Percentiles rank a stretch among this genome's conserved stretches.
phyloP scores from a whole-genome alignment of 2,113 vertebrate genomes.

The Python bivittatus region DNA sequence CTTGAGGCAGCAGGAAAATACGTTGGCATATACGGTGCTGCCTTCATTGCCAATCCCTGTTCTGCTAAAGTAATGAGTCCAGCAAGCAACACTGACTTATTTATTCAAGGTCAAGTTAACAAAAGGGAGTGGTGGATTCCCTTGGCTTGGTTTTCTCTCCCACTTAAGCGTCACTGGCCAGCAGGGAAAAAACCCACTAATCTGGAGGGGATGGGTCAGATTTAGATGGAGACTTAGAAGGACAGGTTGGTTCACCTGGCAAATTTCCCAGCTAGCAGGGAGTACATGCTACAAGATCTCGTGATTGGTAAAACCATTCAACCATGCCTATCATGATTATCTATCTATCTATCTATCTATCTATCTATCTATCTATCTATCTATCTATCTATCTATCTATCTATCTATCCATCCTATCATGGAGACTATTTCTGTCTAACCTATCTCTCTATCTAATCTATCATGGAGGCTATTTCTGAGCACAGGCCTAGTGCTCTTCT shows the following conservation, averaged over 20 bases:
- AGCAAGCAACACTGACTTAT: background rate
- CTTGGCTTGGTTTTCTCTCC: background rate
- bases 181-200: background rate
- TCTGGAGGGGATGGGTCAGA: background rate
- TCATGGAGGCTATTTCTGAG: too few species aligned
- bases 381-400: too few species aligned
- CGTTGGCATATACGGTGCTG: background rate
- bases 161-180: background rate
- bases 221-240: background rate
- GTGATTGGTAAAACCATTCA: too few species aligned
- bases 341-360: too few species aligned
- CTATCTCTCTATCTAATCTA: too few species aligned
- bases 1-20: background rate
- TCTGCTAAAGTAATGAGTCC: background rate
- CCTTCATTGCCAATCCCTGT: background rate
- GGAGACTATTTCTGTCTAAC: too few species aligned
- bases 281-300: too few species aligned
- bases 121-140: background rate
- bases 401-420: too few species aligned
- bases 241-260: background rate
- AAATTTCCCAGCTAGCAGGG: background rate
- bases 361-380: too few species aligned
- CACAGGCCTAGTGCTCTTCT: too few species aligned
- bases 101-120: background rate
- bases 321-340: too few species aligned